These are phyloP conservation scores for Melospiza melodia DNA, from an alignment of 2,113 vertebrate species.

Conservation along the genomic window DNA sequence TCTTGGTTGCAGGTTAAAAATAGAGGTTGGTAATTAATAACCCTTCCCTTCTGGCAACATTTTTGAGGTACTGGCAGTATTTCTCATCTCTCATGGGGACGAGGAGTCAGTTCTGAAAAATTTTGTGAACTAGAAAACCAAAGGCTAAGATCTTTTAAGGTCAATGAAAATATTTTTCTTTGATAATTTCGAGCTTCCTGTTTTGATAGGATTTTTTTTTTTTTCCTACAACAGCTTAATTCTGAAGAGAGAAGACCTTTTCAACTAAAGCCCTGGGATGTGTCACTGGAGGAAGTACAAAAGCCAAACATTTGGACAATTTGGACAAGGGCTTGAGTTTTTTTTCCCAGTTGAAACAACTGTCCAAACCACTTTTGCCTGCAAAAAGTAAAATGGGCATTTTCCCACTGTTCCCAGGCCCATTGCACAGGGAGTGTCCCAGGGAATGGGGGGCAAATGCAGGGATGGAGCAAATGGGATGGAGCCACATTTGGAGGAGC, in stretches of 20 bases:
- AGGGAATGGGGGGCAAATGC: not conserved
- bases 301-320: conserved; percentile 34
- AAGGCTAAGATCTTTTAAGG: conserved; percentile 35
- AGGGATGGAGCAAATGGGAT: not conserved
- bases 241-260: conserved; percentile 46
- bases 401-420: not conserved
- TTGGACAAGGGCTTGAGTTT: not conserved
- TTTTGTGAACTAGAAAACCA: not conserved
- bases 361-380: not conserved
- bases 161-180: conserved; percentile 63
- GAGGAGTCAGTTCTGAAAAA: conserved; percentile 45
- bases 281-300: conserved; percentile 37
- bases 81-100: not conserved
- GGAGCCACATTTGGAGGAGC: not conserved
- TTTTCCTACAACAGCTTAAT: not conserved
- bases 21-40: not conserved
- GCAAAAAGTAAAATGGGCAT: not conserved
- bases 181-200: conserved; percentile 61
- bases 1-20: conserved; percentile 20
- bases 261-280: conserved; percentile 37
- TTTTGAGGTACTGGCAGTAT: conserved; percentile 33
- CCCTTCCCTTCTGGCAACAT: not conserved
- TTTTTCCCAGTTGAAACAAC: conserved; percentile 9
- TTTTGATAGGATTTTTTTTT: conserved; percentile 9
- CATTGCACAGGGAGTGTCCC: not conserved